These are phyloP conservation scores for Ganaspis brasiliensis DNA, from an alignment of 2,888 invertebrate species.

Conservation along the genomic window DNA sequence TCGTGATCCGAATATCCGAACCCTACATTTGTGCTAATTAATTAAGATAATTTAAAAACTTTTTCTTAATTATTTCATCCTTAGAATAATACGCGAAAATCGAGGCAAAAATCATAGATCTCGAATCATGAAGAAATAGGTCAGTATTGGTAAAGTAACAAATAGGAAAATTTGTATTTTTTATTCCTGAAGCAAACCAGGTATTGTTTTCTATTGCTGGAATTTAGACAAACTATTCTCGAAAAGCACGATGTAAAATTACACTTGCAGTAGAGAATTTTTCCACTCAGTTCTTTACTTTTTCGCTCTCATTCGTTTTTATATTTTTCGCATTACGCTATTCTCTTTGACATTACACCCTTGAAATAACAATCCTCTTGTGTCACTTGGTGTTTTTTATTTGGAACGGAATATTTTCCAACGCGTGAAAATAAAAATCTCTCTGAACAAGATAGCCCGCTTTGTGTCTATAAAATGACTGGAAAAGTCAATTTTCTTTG, in stretches of 20 bases:
- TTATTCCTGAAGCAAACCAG: too few species aligned
- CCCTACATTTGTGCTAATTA: too few species aligned
- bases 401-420: neutral
- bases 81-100: too few species aligned
- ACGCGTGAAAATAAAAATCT: neutral
- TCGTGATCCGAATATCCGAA: too few species aligned
- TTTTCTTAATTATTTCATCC: too few species aligned
- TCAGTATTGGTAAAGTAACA: too few species aligned
- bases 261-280: neutral
- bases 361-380: neutral
- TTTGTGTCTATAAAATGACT: neutral
- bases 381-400: constrained; percentile 10
- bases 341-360: constrained; percentile 2
- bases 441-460: constrained; percentile 3
- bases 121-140: too few species aligned
- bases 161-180: too few species aligned
- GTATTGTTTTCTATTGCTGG: too few species aligned
- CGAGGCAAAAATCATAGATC: too few species aligned
- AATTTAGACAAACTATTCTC: constrained; percentile 6
- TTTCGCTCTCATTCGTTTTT: neutral
- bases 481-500: neutral
- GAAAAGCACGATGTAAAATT: constrained; percentile 1
- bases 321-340: constrained; percentile 13
- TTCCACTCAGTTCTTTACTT: neutral
- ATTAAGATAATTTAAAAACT: too few species aligned